Evolutionary conservation across 2,797 vertebrate species (phyloP).

Genomic region (Molossus molossus): DNA sequence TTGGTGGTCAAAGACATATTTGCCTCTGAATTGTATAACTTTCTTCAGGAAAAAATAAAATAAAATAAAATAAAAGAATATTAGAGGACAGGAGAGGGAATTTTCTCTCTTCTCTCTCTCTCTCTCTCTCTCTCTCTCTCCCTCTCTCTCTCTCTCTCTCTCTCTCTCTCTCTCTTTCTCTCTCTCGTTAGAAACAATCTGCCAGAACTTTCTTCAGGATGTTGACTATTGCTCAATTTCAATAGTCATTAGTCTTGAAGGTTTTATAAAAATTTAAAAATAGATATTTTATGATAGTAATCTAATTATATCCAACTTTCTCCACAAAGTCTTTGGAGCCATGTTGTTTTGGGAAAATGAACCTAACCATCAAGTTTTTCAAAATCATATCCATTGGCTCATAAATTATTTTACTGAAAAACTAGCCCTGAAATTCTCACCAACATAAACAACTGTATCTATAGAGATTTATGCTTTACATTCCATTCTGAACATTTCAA

Average conservation of each 20-base stretch:
- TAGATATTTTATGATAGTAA: background rate
- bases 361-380: background rate
- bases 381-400: background rate
- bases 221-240: background rate
- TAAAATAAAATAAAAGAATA: background rate
- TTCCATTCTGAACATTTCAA: slow-evolving; percentile 2
- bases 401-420: slow-evolving; percentile 50
- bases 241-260: background rate
- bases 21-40: background rate
- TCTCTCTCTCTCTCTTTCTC: background rate
- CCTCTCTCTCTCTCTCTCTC: background rate
- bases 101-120: background rate
- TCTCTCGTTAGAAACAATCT: background rate
- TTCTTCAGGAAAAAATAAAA: slow-evolving; percentile 24
- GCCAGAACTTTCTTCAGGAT: background rate
- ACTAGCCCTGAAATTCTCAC: background rate
- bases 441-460: background rate
- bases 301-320: background rate
- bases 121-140: background rate
- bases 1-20: background rate
- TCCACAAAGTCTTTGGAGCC: background rate
- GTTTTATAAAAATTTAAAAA: slow-evolving; percentile 39
- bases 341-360: background rate
- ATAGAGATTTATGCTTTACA: slow-evolving; percentile 44
- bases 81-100: fast-evolving